Evolutionary conservation across 2,113 vertebrate genomes (phyloP).

Genomic region (Steatornis caripensis): DNA sequence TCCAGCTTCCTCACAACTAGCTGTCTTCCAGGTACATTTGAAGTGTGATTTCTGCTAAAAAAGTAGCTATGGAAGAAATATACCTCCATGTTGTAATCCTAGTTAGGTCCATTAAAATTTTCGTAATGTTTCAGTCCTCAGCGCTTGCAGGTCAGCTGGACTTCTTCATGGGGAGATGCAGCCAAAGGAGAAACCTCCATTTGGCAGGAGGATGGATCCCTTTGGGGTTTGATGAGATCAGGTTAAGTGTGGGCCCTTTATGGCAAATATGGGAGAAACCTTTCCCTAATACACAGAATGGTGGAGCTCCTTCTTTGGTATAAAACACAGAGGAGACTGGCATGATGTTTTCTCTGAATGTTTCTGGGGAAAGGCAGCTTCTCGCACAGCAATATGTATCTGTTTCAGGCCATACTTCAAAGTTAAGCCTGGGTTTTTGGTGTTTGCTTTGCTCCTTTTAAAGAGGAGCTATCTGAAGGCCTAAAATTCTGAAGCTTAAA

Average conservation of each 20-base stretch:
- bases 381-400: neutral
- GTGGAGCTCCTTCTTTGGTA: neutral
- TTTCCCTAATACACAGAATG: neutral
- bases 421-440: neutral
- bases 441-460: constrained; percentile 13
- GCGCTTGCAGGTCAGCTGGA: neutral
- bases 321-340: neutral
- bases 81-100: neutral
- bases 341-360: neutral
- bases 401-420: neutral
- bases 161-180: neutral
- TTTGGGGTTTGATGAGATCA: neutral
- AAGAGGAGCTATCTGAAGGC: neutral
- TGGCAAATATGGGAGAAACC: neutral
- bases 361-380: neutral
- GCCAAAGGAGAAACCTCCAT: neutral
- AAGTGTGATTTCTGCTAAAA: neutral
- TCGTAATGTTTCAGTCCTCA: neutral
- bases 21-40: neutral
- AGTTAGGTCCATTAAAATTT: neutral
- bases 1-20: neutral
- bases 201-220: neutral
- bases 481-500: neutral
- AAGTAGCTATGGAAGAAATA: neutral
- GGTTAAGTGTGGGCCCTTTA: neutral